phyloP scores from a whole-genome alignment of 92 coral and sea anemone genomes.

The Parazoanthus darwini region DNA sequence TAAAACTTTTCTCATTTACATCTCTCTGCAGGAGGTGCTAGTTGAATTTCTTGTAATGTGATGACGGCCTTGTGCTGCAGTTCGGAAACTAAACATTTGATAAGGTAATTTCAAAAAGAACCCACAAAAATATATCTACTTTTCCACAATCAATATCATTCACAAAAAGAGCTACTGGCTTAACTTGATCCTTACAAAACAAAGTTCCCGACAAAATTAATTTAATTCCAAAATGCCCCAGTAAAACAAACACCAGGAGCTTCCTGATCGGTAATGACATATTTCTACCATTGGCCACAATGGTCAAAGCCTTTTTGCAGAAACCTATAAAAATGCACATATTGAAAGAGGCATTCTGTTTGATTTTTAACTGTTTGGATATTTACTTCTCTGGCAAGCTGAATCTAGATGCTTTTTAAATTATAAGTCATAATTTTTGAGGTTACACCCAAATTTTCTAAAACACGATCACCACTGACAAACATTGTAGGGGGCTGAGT shows the following conservation, averaged over 20 bases:
- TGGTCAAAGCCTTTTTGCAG: neutral
- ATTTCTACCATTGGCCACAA: neutral
- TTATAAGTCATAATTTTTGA: neutral
- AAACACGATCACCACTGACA: neutral
- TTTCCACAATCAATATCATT: no score
- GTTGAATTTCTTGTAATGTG: neutral
- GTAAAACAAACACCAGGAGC: slow-evolving; percentile 5
- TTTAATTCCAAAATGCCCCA: slow-evolving; percentile 8
- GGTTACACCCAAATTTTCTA: slow-evolving; percentile 23
- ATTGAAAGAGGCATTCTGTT: neutral
- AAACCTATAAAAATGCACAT: neutral
- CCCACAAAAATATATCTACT: neutral
- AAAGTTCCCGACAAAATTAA: neutral
- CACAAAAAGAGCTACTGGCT: neutral
- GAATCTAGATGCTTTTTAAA: neutral
- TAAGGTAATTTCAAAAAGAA: neutral
- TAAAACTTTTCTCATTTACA: slow-evolving; percentile 27
- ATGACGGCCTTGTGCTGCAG: neutral
- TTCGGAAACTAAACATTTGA: neutral
- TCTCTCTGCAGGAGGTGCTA: slow-evolving; percentile 15
- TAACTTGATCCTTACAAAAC: neutral
- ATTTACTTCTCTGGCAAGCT: neutral
- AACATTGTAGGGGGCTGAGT: slow-evolving; percentile 6
- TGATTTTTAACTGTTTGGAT: neutral
- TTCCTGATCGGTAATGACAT: neutral